phyloP scores from a whole-genome alignment of 2,113 vertebrate species.

The Thamnaconus septentrionalis region DNA sequence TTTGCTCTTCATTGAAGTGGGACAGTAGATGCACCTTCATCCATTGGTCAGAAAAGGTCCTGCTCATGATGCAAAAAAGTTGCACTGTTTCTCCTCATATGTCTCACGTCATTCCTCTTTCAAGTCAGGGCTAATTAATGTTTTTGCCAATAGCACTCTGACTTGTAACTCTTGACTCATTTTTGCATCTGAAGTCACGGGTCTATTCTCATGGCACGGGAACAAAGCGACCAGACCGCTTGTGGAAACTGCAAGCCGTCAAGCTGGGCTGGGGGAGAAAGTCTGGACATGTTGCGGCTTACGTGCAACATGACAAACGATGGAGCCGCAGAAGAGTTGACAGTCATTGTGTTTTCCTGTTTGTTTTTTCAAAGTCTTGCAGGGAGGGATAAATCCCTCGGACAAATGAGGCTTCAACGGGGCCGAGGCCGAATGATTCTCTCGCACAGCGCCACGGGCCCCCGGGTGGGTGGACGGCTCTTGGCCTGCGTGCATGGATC shows the following conservation, averaged over 20 bases:
- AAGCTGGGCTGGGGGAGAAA: no score
- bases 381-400: conserved; percentile 27
- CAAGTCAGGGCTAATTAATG: conserved; percentile 22
- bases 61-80: no score
- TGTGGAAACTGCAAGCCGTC: no score
- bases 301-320: neutral
- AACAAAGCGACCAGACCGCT: neutral
- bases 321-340: conserved; percentile 5
- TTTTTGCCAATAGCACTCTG: neutral
- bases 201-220: conserved; percentile 1
- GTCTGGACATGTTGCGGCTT: no score
- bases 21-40: no score
- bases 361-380: neutral
- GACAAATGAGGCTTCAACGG: conserved; percentile 1
- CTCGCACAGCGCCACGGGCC: conserved; percentile 16
- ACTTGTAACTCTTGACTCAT: no score
- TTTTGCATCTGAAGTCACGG: neutral
- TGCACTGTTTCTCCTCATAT: no score
- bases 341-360: neutral
- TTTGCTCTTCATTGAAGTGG: no score
- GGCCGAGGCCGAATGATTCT: conserved; percentile 10
- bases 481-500: conserved; percentile 28
- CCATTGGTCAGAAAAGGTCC: no score
- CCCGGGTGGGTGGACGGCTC: neutral
- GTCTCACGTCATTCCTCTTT: conserved; percentile 16